A percentile compares a stretch with the other conserved stretches of the same genome.
These are phyloP conservation scores for Aptenodytes patagonicus DNA, from an alignment of 2,113 vertebrate genomes.

Conservation along the genomic window DNA sequence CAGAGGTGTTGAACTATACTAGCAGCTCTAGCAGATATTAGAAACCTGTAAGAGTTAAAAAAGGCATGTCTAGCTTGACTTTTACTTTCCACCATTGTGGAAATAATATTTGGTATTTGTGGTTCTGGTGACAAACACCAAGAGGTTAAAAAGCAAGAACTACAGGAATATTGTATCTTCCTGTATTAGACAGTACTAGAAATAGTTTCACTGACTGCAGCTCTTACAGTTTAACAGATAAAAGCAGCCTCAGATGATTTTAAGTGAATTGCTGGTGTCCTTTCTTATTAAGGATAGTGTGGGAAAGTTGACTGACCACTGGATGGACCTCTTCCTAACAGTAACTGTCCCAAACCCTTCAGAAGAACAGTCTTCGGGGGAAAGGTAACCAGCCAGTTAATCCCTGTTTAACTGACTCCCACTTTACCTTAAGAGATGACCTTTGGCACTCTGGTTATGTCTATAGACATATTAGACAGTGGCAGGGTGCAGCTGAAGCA, in stretches of 20 bases:
- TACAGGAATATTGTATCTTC: not conserved
- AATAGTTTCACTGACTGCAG: not conserved
- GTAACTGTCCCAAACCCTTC: not conserved
- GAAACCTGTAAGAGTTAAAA: not conserved
- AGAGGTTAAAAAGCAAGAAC: not conserved
- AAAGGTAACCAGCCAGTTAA: not conserved
- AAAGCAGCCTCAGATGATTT: not conserved
- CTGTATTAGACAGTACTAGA: not conserved
- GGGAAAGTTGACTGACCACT: not conserved
- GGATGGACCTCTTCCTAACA: not conserved
- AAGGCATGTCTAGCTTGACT: not conserved
- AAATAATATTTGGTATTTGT: not conserved
- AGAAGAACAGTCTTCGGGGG: not conserved
- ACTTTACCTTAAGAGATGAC: not conserved
- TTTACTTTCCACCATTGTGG: not conserved
- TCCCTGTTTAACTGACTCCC: not conserved
- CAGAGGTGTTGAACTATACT: not conserved
- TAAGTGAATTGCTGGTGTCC: not conserved
- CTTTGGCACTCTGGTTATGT: not conserved
- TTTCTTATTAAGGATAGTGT: not conserved
- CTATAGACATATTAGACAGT: not conserved
- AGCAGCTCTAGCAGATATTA: not conserved
- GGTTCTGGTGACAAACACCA: not conserved
- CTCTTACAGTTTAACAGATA: not conserved
- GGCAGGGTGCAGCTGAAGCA: not conserved